Conservation (phyloP, 2,888 invertebrate species). For the Gastrophysa polygoni region DNA sequence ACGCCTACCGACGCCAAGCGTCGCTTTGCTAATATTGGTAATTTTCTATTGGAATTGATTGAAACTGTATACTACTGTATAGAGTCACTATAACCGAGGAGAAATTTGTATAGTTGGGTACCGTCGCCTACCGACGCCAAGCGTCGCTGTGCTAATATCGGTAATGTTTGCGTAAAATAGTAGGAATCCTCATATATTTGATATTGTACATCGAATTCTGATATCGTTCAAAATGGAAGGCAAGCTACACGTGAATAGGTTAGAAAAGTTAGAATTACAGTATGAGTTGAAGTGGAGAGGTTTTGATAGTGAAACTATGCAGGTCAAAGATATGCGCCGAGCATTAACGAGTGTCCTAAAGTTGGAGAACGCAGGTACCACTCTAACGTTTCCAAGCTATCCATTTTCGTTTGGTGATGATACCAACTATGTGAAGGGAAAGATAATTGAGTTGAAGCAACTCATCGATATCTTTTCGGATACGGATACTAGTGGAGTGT, state of each 20-base stretch:
- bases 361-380: neutral
- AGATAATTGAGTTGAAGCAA: neutral
- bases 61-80: too few relatives aligned
- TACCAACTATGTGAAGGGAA: neutral
- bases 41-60: neutral
- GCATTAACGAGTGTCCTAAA: neutral
- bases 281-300: neutral
- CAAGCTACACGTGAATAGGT: neutral
- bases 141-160: too few relatives aligned
- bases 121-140: too few relatives aligned
- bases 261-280: neutral
- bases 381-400: neutral
- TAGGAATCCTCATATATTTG: too few relatives aligned
- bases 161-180: too few relatives aligned
- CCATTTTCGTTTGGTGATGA: neutral
- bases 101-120: too few relatives aligned
- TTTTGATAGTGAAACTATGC: neutral
- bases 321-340: neutral
- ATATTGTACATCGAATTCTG: too few relatives aligned
- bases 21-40: neutral
- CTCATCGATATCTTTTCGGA: neutral
- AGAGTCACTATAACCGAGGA: too few relatives aligned
- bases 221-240: too few relatives aligned
- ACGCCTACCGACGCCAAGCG: neutral
- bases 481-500: neutral